phyloP scores from a whole-genome alignment of 2,797 vertebrate species.

The Zenarchopterus dispar region DNA sequence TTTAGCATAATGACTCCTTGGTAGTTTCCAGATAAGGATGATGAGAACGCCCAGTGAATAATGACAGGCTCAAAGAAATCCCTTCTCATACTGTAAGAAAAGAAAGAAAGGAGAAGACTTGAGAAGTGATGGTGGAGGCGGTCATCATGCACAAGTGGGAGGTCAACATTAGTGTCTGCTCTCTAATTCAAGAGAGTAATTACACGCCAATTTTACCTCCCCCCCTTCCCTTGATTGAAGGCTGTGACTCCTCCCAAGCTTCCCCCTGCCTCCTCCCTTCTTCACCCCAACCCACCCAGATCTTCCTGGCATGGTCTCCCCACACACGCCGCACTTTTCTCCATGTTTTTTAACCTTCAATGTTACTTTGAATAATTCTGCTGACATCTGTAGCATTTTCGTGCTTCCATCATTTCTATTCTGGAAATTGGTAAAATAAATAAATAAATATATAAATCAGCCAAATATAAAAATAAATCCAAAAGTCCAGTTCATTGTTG shows the following conservation, averaged over 20 bases:
- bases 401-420: background rate
- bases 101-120: background rate
- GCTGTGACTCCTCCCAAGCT: constrained; percentile 28
- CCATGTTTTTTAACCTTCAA: too few relatives aligned
- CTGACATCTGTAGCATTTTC: background rate
- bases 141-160: constrained; percentile 21
- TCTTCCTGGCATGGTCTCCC: background rate
- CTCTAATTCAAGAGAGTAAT: constrained; percentile 66
- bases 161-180: constrained; percentile 27
- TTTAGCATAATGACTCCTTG: background rate
- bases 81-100: too few relatives aligned
- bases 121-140: background rate
- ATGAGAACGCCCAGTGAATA: background rate
- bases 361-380: too few relatives aligned
- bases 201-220: constrained; percentile 52
- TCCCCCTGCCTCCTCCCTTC: background rate
- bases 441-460: background rate
- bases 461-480: background rate
- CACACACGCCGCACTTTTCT: too few relatives aligned
- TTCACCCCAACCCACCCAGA: constrained; percentile 17
- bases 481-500: too few relatives aligned
- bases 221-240: constrained; percentile 34
- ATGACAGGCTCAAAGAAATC: constrained; percentile 2
- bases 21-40: background rate
- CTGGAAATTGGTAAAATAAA: too few relatives aligned